These are phyloP conservation scores for Cyanocitta stelleri DNA, from an alignment of 2,113 vertebrate species.

Conservation along the genomic window DNA sequence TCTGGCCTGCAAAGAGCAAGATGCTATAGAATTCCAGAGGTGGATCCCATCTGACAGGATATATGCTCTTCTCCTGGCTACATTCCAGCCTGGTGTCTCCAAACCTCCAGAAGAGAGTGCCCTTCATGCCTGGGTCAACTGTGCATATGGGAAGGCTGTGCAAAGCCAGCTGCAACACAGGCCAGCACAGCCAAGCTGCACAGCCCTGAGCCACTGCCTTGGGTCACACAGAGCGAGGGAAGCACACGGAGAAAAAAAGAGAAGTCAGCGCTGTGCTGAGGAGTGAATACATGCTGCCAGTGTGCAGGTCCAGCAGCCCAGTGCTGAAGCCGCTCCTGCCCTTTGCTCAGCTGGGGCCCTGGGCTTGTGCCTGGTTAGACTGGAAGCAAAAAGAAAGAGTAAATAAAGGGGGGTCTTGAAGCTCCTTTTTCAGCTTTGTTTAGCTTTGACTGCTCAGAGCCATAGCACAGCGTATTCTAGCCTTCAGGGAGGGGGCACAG, in stretches of 20 bases:
- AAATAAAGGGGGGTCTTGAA: slow-evolving; percentile 34
- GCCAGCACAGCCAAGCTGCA: neutral
- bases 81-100: neutral
- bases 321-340: neutral
- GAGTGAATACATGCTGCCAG: neutral
- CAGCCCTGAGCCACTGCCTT: neutral
- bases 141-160: neutral
- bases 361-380: neutral
- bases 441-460: slow-evolving; percentile 33
- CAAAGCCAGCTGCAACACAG: neutral
- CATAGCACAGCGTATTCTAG: neutral
- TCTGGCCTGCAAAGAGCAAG: neutral
- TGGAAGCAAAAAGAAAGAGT: slow-evolving; percentile 43
- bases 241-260: neutral
- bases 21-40: neutral
- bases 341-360: neutral
- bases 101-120: neutral
- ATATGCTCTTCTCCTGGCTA: neutral
- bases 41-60: neutral
- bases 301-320: neutral
- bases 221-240: neutral
- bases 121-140: accelerated
- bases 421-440: slow-evolving; percentile 49
- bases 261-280: neutral
- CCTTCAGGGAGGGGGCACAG: neutral